Evolutionary conservation across 2,113 vertebrate genomes (phyloP), one percentile per base, ranked within the genome.

Genomic region (Edolisoma coerulescens): DNA sequence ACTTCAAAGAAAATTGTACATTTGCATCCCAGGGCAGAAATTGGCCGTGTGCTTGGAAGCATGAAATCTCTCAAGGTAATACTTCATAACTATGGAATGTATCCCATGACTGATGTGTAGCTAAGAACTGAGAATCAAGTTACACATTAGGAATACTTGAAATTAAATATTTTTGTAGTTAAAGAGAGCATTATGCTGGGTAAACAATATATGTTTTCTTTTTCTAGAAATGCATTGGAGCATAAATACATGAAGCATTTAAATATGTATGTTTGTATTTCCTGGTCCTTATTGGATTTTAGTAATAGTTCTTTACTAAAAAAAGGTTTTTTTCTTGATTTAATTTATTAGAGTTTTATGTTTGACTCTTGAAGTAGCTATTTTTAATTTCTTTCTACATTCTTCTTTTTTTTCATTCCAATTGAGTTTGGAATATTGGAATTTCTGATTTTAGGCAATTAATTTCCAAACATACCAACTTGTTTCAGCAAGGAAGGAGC

Each of bases 21-120:
- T 93, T 97, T 91, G 74, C 75, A 74, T 97, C 93, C 41, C 67
- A 78, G 74, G 86, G 77, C 81, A 96, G 96, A 93, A 95, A 88
- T 75, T 70, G 65, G 77, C 81, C 0, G 0, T 79, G 44, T 93
- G 77, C 77, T 96, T 87, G 83, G 71, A 88, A 96, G 90, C 92
- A 94, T 89, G 77, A 87, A 94, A 96, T 96, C 92, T 96, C 80
- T 94, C 90, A 93, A 96, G 93, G 91, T 95, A 96, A 76, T 95
- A 94, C 90, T 96, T 97, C 95, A 96, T 96, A 94, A 88, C 81
- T 92, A 6, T 95, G 96, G 96, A 97, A 97, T 97, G 94, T 60
- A 85, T 97, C 96, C 91, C 92, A 90, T 95, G 96, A 94, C 95
- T 94, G 92, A 96, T 94, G 90, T 81, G 94, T 79, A 93, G 90